Conservation (phyloP, 2,797 vertebrate genomes). For the Chelidonichthys spinosus region DNA sequence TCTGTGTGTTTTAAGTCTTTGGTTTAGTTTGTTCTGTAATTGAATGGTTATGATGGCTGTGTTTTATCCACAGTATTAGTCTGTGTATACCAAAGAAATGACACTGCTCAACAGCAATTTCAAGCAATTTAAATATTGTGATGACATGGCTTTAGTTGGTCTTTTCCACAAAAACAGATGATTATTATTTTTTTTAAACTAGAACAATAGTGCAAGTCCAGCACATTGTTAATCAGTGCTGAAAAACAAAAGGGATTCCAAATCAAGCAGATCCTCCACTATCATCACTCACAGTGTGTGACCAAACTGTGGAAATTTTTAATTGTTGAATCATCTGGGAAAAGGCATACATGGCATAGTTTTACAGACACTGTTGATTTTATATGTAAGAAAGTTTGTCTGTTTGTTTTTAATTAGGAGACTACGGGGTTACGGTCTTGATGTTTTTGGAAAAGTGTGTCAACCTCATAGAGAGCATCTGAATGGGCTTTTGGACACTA, state of each 20-base stretch:
- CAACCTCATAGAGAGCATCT: not conserved
- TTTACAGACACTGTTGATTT: not conserved
- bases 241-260: too few relatives aligned
- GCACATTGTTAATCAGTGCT: not conserved
- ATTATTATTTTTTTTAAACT: too few relatives aligned
- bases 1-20: not conserved
- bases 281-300: not conserved
- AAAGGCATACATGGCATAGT: not conserved
- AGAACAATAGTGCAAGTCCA: not conserved
- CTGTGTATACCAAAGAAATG: not conserved
- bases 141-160: not conserved
- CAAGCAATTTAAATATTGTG: not conserved
- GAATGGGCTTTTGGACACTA: not conserved
- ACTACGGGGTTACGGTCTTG: not conserved
- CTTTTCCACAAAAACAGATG: not conserved
- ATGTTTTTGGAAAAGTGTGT: not conserved
- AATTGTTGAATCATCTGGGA: not conserved
- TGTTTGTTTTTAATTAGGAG: too few relatives aligned
- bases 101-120: not conserved
- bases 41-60: slow-evolving; percentile 3
- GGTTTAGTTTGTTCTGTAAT: not conserved
- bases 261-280: too few relatives aligned
- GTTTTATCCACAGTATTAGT: not conserved
- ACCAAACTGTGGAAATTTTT: not conserved
- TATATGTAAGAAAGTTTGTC: not conserved